Conservation (phyloP, 1,140 invertebrate species). For the Drosophila repleta region DNA sequence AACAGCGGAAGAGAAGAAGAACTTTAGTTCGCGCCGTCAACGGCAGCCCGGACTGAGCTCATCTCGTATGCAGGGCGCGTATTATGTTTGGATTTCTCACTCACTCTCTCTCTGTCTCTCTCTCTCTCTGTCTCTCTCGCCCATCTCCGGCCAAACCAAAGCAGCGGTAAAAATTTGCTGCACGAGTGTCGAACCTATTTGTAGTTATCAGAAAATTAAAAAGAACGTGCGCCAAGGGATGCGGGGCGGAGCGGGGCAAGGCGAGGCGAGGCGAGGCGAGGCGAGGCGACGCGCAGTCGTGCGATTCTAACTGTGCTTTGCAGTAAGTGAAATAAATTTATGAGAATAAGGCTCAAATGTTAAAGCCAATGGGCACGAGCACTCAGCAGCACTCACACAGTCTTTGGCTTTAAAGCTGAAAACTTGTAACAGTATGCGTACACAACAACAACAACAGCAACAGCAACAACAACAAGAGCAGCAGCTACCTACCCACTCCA, state of each 20-base stretch:
- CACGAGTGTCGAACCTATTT: constrained; percentile 81
- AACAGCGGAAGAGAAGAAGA: constrained; percentile 40
- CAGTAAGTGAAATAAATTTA: constrained; percentile 74
- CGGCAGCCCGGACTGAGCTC: constrained; percentile 42
- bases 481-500: not conserved
- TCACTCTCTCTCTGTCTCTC: not conserved
- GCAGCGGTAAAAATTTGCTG: constrained; percentile 78
- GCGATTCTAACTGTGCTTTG: constrained; percentile 73
- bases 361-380: constrained; percentile 35
- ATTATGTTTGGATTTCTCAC: constrained; percentile 43
- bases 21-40: constrained; percentile 40
- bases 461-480: not conserved
- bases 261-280: not conserved
- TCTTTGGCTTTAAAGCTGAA: constrained; percentile 6
- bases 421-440: constrained; percentile 14
- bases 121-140: not conserved
- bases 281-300: constrained; percentile 57
- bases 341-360: constrained; percentile 41
- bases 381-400: not conserved
- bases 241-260: not conserved
- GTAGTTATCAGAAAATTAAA: constrained; percentile 82
- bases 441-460: not conserved
- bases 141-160: not conserved
- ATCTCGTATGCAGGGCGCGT: constrained; percentile 68
- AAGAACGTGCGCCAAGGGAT: constrained; percentile 62